These are phyloP conservation scores for Drosophila kanapiae DNA, from an alignment of 1,140 invertebrate species.

Conservation along the genomic window DNA sequence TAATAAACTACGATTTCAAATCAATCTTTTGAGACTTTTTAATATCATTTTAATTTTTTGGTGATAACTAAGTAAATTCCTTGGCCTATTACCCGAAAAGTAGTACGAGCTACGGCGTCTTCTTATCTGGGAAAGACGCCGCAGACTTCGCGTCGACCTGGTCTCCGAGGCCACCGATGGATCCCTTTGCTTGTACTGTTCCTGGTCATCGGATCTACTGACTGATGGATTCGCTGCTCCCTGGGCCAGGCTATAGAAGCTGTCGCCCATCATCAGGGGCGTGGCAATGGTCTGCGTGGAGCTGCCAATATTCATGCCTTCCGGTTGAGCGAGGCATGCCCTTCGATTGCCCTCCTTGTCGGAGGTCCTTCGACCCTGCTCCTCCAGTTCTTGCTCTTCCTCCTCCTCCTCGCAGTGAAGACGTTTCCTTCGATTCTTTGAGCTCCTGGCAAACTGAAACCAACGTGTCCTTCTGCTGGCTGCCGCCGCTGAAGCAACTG, in stretches of 20 bases:
- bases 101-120: slow-evolving; percentile 81
- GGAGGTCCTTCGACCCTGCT: slow-evolving; percentile 10
- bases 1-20: no score
- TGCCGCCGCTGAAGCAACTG: not conserved
- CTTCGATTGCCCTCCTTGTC: slow-evolving; percentile 16
- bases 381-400: slow-evolving; percentile 20
- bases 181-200: slow-evolving; percentile 42
- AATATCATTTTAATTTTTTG: no score
- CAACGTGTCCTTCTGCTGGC: slow-evolving; percentile 44
- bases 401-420: slow-evolving; percentile 50
- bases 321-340: slow-evolving; percentile 63
- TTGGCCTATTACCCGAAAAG: slow-evolving; percentile 71
- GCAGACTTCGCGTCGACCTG: slow-evolving; percentile 53
- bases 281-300: slow-evolving; percentile 69
- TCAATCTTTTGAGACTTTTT: not conserved
- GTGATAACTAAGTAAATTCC: not conserved
- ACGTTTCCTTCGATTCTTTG: slow-evolving; percentile 41
- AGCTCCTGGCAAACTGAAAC: slow-evolving; percentile 57
- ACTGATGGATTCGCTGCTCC: slow-evolving; percentile 8
- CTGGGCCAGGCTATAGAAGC: slow-evolving; percentile 66
- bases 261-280: slow-evolving; percentile 51
- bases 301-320: slow-evolving; percentile 71
- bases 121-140: slow-evolving; percentile 76
- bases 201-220: slow-evolving; percentile 21
- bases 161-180: slow-evolving; percentile 41